These are phyloP conservation scores for Halictus rubicundus DNA, from an alignment of 1,140 invertebrate species.

Conservation along the genomic window DNA sequence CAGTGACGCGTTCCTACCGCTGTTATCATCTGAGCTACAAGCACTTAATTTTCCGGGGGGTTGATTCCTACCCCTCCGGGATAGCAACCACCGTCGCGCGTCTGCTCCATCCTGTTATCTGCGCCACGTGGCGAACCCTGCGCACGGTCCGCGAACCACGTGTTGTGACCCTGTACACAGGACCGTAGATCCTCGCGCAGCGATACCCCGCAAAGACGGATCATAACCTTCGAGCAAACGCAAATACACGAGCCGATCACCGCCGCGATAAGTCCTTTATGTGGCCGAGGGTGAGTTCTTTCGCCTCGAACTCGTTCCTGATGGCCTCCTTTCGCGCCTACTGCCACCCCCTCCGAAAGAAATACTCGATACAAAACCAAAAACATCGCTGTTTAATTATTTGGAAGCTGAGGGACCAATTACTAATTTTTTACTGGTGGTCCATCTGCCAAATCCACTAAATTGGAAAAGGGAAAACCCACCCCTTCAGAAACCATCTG, in stretches of 20 bases:
- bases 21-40: constrained; percentile 78
- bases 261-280: constrained; percentile 52
- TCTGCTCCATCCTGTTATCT: constrained; percentile 75
- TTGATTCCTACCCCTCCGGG: constrained; percentile 72
- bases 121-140: constrained; percentile 75
- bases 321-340: constrained; percentile 49
- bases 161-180: constrained; percentile 65
- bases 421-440: too few relatives aligned
- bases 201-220: constrained; percentile 72
- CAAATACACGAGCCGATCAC: constrained; percentile 69
- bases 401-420: too few relatives aligned
- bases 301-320: constrained; percentile 19
- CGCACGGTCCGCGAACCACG: constrained; percentile 69
- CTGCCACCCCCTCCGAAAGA: constrained; percentile 9
- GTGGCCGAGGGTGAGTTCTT: constrained; percentile 48
- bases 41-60: constrained; percentile 80
- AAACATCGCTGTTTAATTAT: too few relatives aligned
- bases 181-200: constrained; percentile 65
- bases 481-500: too few relatives aligned
- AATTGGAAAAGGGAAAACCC: too few relatives aligned
- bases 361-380: too few relatives aligned
- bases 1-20: constrained; percentile 54
- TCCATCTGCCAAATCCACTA: too few relatives aligned
- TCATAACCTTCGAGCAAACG: constrained; percentile 76
- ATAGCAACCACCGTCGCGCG: constrained; percentile 58